Evolutionary conservation across 1,140 invertebrate species (phyloP).

Genomic region (Lepidurus couesii): DNA sequence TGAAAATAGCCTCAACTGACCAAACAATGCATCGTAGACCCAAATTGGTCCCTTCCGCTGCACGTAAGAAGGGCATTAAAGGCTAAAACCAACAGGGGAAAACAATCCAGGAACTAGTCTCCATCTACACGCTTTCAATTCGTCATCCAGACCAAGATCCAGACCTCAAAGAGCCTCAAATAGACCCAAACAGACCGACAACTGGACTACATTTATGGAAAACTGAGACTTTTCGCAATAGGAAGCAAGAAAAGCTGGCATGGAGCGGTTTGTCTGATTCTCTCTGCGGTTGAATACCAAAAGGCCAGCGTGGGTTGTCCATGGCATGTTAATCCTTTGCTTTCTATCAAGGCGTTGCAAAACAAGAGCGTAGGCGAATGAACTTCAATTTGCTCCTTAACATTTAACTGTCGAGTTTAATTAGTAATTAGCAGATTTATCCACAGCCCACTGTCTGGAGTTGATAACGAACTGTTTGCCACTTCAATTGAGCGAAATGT

Average conservation of each 20-base stretch:
- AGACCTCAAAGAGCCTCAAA: background rate
- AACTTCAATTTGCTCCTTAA: background rate
- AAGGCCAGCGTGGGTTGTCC: background rate
- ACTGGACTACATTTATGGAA: background rate
- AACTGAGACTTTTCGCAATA: background rate
- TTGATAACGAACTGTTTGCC: too few species aligned
- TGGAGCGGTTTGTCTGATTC: background rate
- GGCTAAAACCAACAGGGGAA: background rate
- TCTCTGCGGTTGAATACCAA: background rate
- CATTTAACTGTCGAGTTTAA: background rate
- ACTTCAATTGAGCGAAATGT: too few species aligned
- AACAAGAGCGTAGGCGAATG: conserved; percentile 8
- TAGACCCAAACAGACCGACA: background rate
- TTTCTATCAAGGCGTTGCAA: background rate
- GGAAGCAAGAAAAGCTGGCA: background rate
- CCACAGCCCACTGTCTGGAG: background rate
- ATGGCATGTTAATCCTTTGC: background rate
- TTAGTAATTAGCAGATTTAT: background rate
- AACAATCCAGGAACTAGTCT: background rate
- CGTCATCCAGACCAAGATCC: background rate
- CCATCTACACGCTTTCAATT: background rate
- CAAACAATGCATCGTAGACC: too few species aligned
- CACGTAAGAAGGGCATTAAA: conserved; percentile 1
- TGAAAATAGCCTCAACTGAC: too few species aligned
- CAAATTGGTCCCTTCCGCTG: background rate